phyloP scores from a whole-genome alignment of 1,140 invertebrate species.

The Trialeurodes vaporariorum region DNA sequence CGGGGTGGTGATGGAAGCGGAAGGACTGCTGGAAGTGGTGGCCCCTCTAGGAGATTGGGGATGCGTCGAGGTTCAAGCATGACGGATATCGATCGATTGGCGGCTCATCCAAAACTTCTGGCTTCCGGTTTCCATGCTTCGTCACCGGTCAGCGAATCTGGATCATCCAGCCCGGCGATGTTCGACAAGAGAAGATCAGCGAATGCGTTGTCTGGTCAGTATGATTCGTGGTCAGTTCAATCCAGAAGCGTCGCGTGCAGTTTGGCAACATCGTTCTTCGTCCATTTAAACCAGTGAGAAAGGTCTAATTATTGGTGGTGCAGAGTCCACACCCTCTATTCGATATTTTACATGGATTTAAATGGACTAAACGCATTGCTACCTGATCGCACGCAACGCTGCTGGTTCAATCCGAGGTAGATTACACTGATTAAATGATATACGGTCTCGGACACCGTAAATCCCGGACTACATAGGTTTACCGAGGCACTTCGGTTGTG shows the following conservation, averaged over 20 bases:
- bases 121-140: background rate
- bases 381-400: background rate
- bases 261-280: background rate
- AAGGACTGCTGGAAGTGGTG: too few species aligned
- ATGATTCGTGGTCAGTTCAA: background rate
- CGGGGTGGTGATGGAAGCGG: background rate
- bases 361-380: background rate
- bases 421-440: constrained; percentile 1
- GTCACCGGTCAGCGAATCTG: background rate
- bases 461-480: too few species aligned
- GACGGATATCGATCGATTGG: constrained; percentile 36
- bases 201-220: background rate
- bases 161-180: background rate
- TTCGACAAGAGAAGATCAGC: background rate
- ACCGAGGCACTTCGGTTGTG: too few species aligned
- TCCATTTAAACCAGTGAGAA: background rate
- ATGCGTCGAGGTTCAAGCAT: constrained; percentile 56
- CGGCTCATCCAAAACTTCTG: constrained; percentile 1
- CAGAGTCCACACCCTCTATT: too few species aligned
- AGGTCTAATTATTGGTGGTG: too few species aligned
- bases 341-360: background rate
- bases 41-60: constrained; percentile 30
- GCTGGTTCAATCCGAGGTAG: too few species aligned
- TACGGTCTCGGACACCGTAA: too few species aligned
- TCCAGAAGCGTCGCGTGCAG: background rate